These are phyloP conservation scores for Drosophila setifemur DNA, from an alignment of 1,140 invertebrate species.

Conservation along the genomic window DNA sequence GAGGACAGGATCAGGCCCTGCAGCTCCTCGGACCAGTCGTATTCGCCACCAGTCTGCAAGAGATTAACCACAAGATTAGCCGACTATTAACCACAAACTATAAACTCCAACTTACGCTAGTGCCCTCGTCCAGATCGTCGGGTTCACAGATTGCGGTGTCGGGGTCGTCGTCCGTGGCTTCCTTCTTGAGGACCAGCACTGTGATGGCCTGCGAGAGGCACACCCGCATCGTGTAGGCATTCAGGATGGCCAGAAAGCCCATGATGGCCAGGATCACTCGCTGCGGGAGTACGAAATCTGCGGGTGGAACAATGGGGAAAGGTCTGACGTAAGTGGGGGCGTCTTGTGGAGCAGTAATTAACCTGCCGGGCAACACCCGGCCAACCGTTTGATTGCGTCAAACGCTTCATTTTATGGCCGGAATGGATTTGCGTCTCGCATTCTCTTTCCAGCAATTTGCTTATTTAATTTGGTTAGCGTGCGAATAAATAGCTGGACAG, in stretches of 20 bases:
- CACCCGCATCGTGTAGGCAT: slow-evolving; percentile 94
- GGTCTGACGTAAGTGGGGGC: neutral
- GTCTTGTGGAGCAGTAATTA: slow-evolving; percentile 1
- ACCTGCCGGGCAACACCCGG: slow-evolving; percentile 7
- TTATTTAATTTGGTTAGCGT: slow-evolving; percentile 58
- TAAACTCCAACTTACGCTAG: slow-evolving; percentile 16
- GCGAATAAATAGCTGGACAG: slow-evolving; percentile 53
- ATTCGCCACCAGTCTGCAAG: slow-evolving; percentile 37
- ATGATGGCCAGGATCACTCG: slow-evolving; percentile 91
- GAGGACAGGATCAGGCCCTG: slow-evolving; percentile 85
- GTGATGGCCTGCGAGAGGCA: slow-evolving; percentile 95
- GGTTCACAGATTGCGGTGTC: slow-evolving; percentile 53
- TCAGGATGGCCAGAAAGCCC: slow-evolving; percentile 93
- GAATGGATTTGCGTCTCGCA: slow-evolving; percentile 14
- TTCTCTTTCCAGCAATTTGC: slow-evolving; percentile 31
- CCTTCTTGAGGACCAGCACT: slow-evolving; percentile 87
- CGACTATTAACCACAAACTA: no score
- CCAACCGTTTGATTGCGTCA: slow-evolving; percentile 15
- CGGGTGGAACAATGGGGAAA: slow-evolving; percentile 56
- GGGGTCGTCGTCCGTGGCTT: slow-evolving; percentile 33
- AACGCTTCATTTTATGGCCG: slow-evolving; percentile 7
- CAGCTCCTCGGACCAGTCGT: slow-evolving; percentile 68
- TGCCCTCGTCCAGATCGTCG: slow-evolving; percentile 50
- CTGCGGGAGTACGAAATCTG: slow-evolving; percentile 87
- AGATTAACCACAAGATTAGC: no score